A percentile compares a stretch with the other conserved stretches of the same genome.
These are phyloP conservation scores for Sandelia bainsii DNA, from an alignment of 2,797 vertebrate genomes.

Conservation along the genomic window DNA sequence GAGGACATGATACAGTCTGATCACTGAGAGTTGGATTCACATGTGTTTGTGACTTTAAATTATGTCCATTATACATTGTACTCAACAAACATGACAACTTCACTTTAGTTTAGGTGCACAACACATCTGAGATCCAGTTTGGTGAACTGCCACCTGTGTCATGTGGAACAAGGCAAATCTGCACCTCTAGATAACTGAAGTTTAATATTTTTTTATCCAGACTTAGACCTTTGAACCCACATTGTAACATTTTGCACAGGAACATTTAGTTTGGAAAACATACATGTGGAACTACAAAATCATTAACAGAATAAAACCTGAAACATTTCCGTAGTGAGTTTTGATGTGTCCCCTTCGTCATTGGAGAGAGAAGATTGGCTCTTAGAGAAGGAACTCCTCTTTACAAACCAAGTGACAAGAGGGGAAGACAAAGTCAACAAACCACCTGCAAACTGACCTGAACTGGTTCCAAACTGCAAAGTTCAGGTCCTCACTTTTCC, in stretches of 20 bases:
- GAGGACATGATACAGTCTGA: background rate
- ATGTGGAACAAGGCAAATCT: background rate
- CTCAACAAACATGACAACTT: background rate
- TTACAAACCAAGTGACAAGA: conserved; percentile 30
- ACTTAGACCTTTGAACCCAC: background rate
- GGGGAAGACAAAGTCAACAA: conserved; percentile 59
- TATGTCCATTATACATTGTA: background rate
- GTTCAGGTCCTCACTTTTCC: conserved; percentile 19
- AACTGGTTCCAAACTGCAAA: conserved; percentile 65
- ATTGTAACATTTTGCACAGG: background rate
- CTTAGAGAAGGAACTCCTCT: conserved; percentile 79
- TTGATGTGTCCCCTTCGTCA: too few relatives aligned
- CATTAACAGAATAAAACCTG: background rate
- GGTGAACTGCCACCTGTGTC: background rate
- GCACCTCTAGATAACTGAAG: background rate
- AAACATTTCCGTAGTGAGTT: background rate
- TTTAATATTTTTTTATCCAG: background rate
- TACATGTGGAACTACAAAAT: background rate
- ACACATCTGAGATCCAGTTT: background rate
- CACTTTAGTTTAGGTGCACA: background rate
- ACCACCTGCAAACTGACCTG: conserved; percentile 56
- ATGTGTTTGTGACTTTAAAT: background rate
- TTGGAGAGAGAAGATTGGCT: conserved; percentile 74
- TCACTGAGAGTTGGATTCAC: background rate
- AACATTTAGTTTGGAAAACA: conserved; percentile 1